Evolutionary conservation across 2,113 vertebrate species (phyloP), one percentile per base, ranked within the genome.

Genomic region (Neodontobutis hainanensis): DNA sequence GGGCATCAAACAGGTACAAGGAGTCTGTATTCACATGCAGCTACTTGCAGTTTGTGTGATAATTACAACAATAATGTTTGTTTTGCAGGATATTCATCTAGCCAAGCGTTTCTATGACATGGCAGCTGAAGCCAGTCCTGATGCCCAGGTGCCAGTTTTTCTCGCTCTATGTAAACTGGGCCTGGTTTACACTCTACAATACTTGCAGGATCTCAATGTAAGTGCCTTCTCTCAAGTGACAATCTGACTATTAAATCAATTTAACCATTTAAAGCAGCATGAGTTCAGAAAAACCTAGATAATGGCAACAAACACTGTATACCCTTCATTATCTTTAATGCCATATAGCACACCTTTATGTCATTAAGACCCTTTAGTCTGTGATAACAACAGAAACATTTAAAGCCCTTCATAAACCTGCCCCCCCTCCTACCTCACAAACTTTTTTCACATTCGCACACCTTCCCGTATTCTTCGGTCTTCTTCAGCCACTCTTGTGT

Each of bases 71-170:
- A 11, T 46, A 46, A 11, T 46, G 44, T 46, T 36, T 45, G 11
- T 7, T 40, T 16, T 82, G 14, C 65, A 99, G 97, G 97, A 99
- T 85, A 96, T 98, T 77, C 96, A 99, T 73, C 90, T 99, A 66
- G 97, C 97, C 55, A 99, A 99, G 75, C 94, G 97, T 34, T 99
- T 99, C 77, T 99, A 99, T 65, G 97, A 99, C 85, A 99, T 99
- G 97, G 97, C 97, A 0, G 97, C 96, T 0, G 97, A 99, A 88
- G 96, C 96, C 71, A 99, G 97, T 79, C 95, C 96, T 6, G 97
- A 99, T 11, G 97, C 97, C 43, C 97, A 99, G 85, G 96, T 99
- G 49, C 97, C 97, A 0, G 97, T 99, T 55, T 98, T 98, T 86
- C 89, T 99, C 46, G 97, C 97, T 0, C 92, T 99, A 66, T 97